phyloP scores from a whole-genome alignment of 2,888 invertebrate genomes.

The Agonopterix subpropinquella region DNA sequence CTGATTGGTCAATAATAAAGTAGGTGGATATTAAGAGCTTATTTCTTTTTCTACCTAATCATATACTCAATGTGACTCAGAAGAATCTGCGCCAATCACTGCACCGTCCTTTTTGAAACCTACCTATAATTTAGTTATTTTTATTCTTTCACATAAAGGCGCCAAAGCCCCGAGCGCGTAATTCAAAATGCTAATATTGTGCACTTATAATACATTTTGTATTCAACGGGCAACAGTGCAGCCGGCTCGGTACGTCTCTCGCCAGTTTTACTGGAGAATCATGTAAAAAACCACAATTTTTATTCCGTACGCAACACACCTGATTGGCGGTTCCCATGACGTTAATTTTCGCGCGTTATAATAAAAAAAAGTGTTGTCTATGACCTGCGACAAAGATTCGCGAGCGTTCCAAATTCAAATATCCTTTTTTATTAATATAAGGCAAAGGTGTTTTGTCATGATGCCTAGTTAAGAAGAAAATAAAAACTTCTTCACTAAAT shows the following conservation, averaged over 20 bases:
- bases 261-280: conserved; percentile 68
- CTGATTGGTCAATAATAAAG: no score
- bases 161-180: conserved; percentile 55
- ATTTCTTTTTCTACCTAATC: no score
- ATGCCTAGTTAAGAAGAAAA: neutral
- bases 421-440: neutral
- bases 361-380: conserved; percentile 23
- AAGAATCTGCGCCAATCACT: no score
- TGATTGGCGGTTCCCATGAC: conserved; percentile 71
- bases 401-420: neutral
- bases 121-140: conserved; percentile 4
- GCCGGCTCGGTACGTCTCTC: conserved; percentile 54
- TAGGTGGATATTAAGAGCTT: no score
- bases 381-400: conserved; percentile 8
- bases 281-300: conserved; percentile 70
- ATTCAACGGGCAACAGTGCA: conserved; percentile 57
- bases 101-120: no score
- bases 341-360: conserved; percentile 64
- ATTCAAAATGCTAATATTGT: conserved; percentile 73
- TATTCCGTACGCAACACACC: conserved; percentile 58
- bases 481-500: neutral
- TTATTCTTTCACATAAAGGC: conserved; percentile 23
- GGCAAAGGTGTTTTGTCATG: neutral
- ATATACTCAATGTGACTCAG: no score
- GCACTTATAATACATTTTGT: conserved; percentile 69